Evolutionary conservation across 2,113 vertebrate genomes (phyloP).

Genomic region (Tringa solitaria): DNA sequence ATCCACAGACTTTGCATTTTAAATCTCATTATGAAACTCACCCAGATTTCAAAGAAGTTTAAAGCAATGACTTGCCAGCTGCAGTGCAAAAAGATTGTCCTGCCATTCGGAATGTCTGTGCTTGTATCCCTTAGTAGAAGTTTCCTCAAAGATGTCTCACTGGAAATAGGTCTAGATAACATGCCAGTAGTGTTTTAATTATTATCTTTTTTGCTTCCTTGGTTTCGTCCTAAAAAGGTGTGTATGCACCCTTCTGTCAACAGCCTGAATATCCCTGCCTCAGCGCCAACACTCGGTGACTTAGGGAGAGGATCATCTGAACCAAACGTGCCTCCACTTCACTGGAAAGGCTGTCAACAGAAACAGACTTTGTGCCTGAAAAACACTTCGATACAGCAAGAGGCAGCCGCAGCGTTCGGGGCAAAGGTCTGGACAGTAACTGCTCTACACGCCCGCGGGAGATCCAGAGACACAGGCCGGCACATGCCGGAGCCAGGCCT

Average conservation of each 20-base stretch:
- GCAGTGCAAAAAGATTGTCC: neutral
- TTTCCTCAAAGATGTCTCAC: neutral
- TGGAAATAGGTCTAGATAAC: neutral
- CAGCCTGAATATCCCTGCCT: neutral
- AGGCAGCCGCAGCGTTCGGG: neutral
- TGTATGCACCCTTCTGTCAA: neutral
- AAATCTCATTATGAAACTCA: neutral
- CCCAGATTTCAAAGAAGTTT: neutral
- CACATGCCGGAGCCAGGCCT: neutral
- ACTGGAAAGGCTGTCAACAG: neutral
- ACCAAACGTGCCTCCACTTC: neutral
- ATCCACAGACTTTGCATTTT: neutral
- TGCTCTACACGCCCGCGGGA: neutral
- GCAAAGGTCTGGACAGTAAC: neutral
- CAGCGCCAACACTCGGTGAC: accelerated
- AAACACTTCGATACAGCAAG: neutral
- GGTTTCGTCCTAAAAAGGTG: neutral
- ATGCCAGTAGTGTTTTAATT: neutral
- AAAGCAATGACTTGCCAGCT: neutral
- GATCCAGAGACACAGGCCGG: neutral
- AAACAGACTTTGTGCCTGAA: neutral
- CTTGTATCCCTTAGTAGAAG: neutral
- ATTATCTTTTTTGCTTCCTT: neutral
- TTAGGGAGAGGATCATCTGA: neutral
- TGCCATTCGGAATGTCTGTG: neutral